These are phyloP conservation scores for Coracopsis vasa DNA, from an alignment of 2,113 vertebrate species.

Conservation along the genomic window DNA sequence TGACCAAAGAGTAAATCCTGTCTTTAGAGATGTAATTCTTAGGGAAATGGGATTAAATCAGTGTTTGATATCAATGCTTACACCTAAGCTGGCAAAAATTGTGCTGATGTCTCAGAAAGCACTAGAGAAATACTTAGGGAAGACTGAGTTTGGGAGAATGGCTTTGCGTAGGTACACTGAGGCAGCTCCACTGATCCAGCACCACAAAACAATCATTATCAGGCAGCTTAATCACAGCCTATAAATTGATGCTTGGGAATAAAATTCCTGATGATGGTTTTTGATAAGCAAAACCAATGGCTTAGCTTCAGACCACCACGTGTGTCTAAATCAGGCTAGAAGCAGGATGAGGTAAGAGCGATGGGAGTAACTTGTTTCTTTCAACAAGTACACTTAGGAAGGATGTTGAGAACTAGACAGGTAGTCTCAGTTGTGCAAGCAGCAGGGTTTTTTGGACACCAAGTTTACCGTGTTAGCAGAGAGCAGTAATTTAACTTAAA, in stretches of 20 bases:
- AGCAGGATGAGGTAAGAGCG: neutral
- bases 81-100: neutral
- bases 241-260: neutral
- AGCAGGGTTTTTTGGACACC: neutral
- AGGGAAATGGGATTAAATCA: neutral
- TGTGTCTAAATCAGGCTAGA: neutral
- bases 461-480: neutral
- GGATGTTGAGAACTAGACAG: neutral
- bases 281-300: neutral
- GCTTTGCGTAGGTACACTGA: neutral
- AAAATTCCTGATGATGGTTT: neutral
- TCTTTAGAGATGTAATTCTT: neutral
- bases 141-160: neutral
- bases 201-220: fast-evolving
- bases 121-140: neutral
- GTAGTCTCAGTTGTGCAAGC: neutral
- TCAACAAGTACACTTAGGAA: neutral
- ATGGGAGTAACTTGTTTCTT: neutral
- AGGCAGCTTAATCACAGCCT: neutral
- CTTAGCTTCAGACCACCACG: neutral
- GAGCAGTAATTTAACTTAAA: neutral
- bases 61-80: neutral
- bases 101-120: neutral
- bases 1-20: neutral
- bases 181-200: neutral